Conservation (phyloP, 35 echinoderm and acorn worm genomes). For the Apostichopus japonicus region DNA sequence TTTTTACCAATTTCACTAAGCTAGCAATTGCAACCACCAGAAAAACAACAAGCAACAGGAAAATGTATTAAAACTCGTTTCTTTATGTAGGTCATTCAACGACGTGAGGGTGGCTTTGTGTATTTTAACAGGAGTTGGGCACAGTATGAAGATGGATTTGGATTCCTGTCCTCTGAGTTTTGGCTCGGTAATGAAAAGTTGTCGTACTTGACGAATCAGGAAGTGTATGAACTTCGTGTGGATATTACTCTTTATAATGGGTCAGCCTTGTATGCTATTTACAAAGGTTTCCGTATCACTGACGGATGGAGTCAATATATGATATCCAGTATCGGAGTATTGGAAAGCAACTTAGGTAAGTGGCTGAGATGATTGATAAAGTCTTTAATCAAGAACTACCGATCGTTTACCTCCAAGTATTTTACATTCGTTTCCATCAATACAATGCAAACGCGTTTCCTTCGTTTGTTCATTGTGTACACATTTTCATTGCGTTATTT, state of each 20-base stretch:
- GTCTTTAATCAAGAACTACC: no score
- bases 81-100: not conserved
- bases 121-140: not conserved
- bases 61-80: no score
- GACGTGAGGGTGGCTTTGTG: not conserved
- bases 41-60: no score
- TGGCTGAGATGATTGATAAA: not conserved
- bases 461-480: no score
- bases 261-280: not conserved
- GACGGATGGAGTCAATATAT: not conserved
- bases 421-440: no score
- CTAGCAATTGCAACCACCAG: no score
- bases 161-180: not conserved
- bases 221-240: not conserved
- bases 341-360: slow-evolving; percentile 10
- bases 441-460: no score
- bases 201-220: not conserved
- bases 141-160: no score
- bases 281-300: not conserved
- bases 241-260: not conserved
- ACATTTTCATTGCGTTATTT: no score
- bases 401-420: no score
- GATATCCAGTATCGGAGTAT: not conserved
- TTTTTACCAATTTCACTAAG: no score
- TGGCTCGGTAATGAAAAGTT: not conserved